Base-by-base conservation (phyloP, 2,888 invertebrate species). In the Orchestes rusci region DNA sequence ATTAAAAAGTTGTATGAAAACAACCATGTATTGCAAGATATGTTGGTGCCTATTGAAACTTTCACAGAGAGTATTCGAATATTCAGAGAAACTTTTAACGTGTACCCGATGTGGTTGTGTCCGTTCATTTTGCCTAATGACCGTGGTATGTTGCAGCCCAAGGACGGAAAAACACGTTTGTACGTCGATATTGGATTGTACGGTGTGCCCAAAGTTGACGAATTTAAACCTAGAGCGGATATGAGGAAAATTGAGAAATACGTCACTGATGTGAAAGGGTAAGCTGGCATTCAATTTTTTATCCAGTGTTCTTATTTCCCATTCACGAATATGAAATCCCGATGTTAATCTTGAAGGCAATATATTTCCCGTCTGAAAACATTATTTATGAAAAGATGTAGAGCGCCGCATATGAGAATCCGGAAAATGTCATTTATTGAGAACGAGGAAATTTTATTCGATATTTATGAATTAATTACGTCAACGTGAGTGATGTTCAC, bases 31-130 rank as follows among this genome's bases (percentile, higher is more conserved):
- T 79, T 89, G 31, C 82, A 90, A 61, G 88, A 89, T 62, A 83
- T 89, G 81, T 69, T 90, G 50, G 76, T 90, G 3, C 89, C 89
- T 0, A 66, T 86, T 3, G 68, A 73, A 4, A 65, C 64, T 3
- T 61, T 88, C 39, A 73, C 75, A 53, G 68, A 75, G 3, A 74
- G 82, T 2, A 63, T 90, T 0, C 59, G 73, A 12, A 65, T 76
- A 40, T 83, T 89, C 60, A 77, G 87, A 59, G 62, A 76, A 5
- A 76, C 79, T 59, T 73, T 86, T 45, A 43, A 62, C 17, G 59
- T 88, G 20, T 89, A 87, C 59, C 89, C 89, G 0, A 67, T 89
- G 2, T 90, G 89, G 88, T 60, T 90, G 51, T 89, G 89, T 59
- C 88, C 89, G 0, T 86, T 87, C 67, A 77, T 73, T 57, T 67